A percentile compares a stretch with the other conserved stretches of the same genome.
These are phyloP conservation scores for Cyprinodon variegatus DNA, from an alignment of 2,113 vertebrate species.

Conservation along the genomic window DNA sequence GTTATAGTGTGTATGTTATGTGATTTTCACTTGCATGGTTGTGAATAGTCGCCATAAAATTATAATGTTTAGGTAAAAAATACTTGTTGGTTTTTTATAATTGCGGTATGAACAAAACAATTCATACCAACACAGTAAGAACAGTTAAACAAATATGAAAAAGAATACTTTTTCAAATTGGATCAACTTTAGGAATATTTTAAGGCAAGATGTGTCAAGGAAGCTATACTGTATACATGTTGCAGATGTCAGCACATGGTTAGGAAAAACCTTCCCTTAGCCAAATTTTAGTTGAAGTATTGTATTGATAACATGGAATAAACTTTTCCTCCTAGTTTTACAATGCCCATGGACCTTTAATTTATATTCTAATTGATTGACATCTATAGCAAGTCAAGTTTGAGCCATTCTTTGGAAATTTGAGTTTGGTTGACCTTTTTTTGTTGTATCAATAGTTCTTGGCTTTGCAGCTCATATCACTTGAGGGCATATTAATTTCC, in stretches of 20 bases:
- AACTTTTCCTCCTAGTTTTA: background rate
- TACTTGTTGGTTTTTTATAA: slow-evolving; percentile 7
- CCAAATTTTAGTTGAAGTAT: background rate
- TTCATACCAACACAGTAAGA: no score
- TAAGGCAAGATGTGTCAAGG: background rate
- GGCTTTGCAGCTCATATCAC: no score
- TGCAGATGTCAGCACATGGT: background rate
- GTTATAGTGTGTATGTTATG: background rate
- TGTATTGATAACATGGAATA: background rate
- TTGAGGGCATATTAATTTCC: background rate
- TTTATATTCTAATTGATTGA: background rate
- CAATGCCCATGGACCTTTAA: no score
- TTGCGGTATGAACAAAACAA: no score
- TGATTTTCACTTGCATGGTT: background rate
- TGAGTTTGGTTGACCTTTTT: background rate
- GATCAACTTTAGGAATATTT: slow-evolving; percentile 1
- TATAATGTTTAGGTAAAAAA: background rate
- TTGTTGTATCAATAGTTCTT: background rate
- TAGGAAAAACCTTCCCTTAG: background rate
- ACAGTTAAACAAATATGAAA: no score
- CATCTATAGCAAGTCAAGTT: background rate
- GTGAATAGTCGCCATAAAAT: slow-evolving; percentile 25
- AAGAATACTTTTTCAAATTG: background rate
- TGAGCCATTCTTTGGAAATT: background rate
- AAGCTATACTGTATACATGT: background rate